Evolutionary conservation across 2,888 invertebrate genomes (phyloP), one percentile per base, ranked within the genome.

Genomic region (Bibio marci): DNA sequence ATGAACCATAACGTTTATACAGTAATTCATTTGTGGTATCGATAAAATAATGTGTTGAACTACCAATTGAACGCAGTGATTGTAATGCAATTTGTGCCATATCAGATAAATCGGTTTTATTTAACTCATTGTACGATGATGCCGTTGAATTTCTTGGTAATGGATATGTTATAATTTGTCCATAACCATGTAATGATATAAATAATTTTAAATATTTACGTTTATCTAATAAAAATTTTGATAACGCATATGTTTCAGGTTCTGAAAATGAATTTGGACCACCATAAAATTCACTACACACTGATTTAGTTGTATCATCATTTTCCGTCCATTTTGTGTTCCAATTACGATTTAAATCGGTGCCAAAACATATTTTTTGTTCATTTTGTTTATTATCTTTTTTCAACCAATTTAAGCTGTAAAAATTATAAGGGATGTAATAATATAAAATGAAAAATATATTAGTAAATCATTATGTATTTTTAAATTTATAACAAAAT

Each of bases 281-380:
- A 0, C 76, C 71, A 54, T 73, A 86, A 45, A 75, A 75, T 38
- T 85, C 82, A 15, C 73, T 71, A 51, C 85, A 85, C 0, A 76
- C 75, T 1, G 76, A 73, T 52, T 78, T 74, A 17, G 80, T 80
- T 1, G 79, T 71, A 27, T 80, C 81, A 27, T 80, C 81, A 45
- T 67, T 65, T 48, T 71, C 71, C 35, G 73, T 70, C 79, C 79
- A 85, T 44, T 77, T 73, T 52, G 71, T 75, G 41, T 73, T 73
- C 70, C 80, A 85, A 57, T 86, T 86, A 46, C 80, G 67, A 54
- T 83, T 82, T 2, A 76, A 67, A 52, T 85, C 82, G 1, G 79
- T 81, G 1, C 85, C 85, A 30, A 71, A 67, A 55, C 83, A 83
- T 1, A 4, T 30, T 26, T 35, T 15, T 8, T 32, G 19, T n/a